Evolutionary conservation across 2,113 vertebrate species (phyloP).

Genomic region (Gadus macrocephalus): DNA sequence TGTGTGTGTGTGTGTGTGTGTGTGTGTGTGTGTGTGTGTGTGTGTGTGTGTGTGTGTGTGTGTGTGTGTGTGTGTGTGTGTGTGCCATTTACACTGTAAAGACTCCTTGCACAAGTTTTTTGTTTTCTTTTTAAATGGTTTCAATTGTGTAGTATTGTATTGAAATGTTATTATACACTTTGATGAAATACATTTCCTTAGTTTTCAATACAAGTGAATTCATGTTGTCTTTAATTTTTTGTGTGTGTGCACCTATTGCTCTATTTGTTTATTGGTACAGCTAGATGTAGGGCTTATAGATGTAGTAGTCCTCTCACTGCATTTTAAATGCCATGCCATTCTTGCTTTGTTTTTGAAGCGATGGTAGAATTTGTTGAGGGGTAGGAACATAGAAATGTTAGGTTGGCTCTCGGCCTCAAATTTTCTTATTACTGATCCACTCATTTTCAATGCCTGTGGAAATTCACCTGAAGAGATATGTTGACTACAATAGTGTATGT

Average conservation of each 20-base stretch:
- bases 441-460: too few species aligned
- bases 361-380: too few species aligned
- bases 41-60: background rate
- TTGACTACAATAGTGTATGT: too few species aligned
- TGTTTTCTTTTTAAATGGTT: constrained; percentile 37
- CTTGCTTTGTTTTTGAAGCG: too few species aligned
- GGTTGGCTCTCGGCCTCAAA: too few species aligned
- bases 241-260: background rate
- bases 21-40: constrained; percentile 25
- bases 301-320: too few species aligned
- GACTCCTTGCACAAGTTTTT: constrained; percentile 48
- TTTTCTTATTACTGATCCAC: too few species aligned
- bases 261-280: background rate
- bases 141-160: constrained; percentile 1
- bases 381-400: too few species aligned
- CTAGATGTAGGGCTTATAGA: too few species aligned
- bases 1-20: background rate
- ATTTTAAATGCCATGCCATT: too few species aligned
- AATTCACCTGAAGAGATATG: too few species aligned
- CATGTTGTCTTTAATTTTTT: constrained; percentile 3
- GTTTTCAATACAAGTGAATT: constrained; percentile 1
- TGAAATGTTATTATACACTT: constrained; percentile 34
- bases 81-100: constrained; percentile 56
- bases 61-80: constrained; percentile 26
- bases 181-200: constrained; percentile 55